Evolutionary conservation across 2,113 vertebrate species (phyloP).

Genomic region (Parus major): DNA sequence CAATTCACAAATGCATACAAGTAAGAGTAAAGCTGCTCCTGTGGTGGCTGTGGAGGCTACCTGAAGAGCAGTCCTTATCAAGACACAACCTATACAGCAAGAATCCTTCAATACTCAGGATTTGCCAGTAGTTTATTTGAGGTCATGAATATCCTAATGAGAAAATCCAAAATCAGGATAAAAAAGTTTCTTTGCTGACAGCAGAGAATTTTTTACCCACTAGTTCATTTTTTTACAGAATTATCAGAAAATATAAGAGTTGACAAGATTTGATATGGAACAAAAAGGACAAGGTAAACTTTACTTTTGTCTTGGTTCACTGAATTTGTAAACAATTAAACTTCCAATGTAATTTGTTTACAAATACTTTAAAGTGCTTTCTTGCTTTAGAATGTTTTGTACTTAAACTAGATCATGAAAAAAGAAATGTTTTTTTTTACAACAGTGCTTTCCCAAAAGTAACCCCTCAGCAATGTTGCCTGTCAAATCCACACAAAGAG

Average conservation of each 20-base stretch:
- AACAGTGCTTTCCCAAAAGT: background rate
- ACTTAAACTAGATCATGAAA: background rate
- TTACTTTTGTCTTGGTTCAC: background rate
- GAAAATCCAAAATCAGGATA: background rate
- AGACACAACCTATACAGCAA: background rate
- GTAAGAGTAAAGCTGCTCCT: background rate
- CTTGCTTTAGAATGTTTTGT: background rate
- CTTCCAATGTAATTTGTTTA: background rate
- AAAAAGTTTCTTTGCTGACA: background rate
- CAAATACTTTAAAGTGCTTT: background rate
- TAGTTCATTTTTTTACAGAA: background rate
- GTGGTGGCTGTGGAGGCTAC: background rate
- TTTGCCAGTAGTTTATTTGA: background rate
- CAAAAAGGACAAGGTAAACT: background rate
- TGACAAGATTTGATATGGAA: background rate
- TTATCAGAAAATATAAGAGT: background rate
- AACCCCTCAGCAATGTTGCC: background rate
- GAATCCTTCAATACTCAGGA: background rate
- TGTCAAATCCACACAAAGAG: background rate
- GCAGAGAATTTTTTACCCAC: rapidly evolving
- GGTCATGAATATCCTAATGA: background rate
- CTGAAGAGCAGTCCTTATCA: background rate
- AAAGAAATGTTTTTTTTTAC: background rate
- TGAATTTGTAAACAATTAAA: background rate
- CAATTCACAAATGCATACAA: background rate